phyloP scores from a whole-genome alignment of 2,888 invertebrate species.

The Rotaria socialis region DNA sequence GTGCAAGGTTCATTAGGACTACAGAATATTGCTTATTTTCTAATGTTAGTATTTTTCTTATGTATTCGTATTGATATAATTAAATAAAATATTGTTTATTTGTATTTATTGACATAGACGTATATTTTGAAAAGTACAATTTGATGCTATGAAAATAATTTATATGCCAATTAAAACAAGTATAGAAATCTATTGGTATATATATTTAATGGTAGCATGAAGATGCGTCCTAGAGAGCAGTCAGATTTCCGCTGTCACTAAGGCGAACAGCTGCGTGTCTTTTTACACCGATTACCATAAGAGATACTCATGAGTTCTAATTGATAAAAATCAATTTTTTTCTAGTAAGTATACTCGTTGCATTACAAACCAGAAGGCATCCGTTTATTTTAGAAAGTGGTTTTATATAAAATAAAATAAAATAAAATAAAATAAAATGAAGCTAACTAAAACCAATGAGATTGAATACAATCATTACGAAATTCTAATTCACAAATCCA shows the following conservation, averaged over 20 bases:
- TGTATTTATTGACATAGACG: not conserved
- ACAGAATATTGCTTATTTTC: too few species aligned
- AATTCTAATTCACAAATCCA: constrained; percentile 27
- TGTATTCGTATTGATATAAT: not conserved
- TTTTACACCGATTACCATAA: not conserved
- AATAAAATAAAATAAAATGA: not conserved
- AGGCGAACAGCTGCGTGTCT: not conserved
- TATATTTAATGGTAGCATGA: not conserved
- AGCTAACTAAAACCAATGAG: not conserved
- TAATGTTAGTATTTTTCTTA: not conserved
- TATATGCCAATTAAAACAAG: not conserved
- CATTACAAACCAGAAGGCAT: not conserved
- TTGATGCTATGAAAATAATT: not conserved
- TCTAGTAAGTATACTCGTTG: not conserved
- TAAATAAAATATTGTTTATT: too few species aligned
- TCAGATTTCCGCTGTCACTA: not conserved
- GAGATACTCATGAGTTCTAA: not conserved
- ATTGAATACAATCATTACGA: not conserved
- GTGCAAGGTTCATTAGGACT: not conserved
- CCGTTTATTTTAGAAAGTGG: not conserved
- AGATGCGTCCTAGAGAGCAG: not conserved
- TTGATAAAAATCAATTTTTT: not conserved
- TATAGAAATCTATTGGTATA: not conserved
- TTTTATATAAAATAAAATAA: not conserved
- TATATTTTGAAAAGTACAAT: not conserved